Evolutionary conservation across 2,797 vertebrate genomes (phyloP).

Genomic region (Lacerta viridis): DNA sequence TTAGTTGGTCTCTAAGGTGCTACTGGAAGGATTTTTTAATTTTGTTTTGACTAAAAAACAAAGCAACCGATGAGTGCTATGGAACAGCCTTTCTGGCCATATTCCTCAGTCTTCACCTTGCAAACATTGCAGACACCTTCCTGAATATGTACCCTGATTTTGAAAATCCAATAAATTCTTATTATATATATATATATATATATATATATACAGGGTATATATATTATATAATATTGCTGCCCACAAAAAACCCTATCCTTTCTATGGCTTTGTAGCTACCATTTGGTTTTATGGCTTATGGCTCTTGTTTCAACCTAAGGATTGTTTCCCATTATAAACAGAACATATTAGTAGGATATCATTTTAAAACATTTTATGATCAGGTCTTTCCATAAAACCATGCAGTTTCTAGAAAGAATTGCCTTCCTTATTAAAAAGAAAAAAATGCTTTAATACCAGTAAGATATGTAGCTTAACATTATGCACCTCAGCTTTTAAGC

Average conservation of each 20-base stretch:
- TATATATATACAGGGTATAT: too few species aligned
- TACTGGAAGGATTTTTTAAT: too few species aligned
- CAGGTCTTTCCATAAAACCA: too few species aligned
- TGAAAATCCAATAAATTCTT: too few species aligned
- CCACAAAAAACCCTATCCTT: neutral
- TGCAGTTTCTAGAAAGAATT: too few species aligned
- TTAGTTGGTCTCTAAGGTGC: too few species aligned
- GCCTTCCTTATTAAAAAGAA: too few species aligned
- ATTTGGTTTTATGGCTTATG: neutral
- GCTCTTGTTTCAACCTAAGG: neutral
- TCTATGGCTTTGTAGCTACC: neutral
- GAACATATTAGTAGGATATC: neutral
- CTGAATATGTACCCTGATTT: too few species aligned
- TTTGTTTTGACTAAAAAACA: neutral
- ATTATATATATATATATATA: too few species aligned
- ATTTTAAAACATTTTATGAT: too few species aligned
- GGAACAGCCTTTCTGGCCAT: neutral
- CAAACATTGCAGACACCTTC: neutral
- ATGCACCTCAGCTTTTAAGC: neutral
- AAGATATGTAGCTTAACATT: neutral
- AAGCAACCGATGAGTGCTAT: neutral
- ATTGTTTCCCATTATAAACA: neutral
- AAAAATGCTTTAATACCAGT: neutral
- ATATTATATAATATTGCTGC: too few species aligned
- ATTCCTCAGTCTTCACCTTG: neutral